Percentiles rank a stretch among this genome's conserved stretches.
phyloP scores from a whole-genome alignment of 35 echinoderm and acorn worm species.

The Heliocidaris erythrogramma region DNA sequence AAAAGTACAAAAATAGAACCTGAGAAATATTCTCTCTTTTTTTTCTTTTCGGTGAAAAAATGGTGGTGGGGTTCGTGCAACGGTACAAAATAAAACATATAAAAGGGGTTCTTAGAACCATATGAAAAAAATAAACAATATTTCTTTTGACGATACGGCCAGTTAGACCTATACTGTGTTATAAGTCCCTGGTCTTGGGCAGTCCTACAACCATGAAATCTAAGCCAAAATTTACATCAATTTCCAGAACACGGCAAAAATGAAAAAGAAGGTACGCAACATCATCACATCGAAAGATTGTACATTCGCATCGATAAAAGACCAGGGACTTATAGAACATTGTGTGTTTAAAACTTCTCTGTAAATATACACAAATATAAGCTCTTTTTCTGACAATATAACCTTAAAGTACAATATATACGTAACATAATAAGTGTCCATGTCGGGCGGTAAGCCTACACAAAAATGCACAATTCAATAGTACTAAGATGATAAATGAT shows the following conservation, averaged over 20 bases:
- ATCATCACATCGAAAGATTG: background rate
- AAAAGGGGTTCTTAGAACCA: slow-evolving; percentile 34
- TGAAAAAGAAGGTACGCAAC: background rate
- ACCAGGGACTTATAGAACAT: slow-evolving; percentile 27
- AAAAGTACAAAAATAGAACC: slow-evolving; percentile 48
- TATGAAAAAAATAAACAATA: slow-evolving; percentile 37
- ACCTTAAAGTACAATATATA: background rate
- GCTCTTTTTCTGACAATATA: slow-evolving; percentile 8
- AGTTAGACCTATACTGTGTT: background rate
- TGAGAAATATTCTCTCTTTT: slow-evolving; percentile 10
- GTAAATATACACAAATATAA: slow-evolving; percentile 39
- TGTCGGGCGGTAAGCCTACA: background rate
- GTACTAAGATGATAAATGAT: background rate
- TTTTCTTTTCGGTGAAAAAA: background rate
- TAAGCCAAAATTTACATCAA: slow-evolving; percentile 30
- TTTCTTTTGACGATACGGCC: slow-evolving; percentile 17
- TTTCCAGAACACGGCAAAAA: background rate
- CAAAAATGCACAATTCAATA: background rate
- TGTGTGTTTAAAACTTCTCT: slow-evolving; percentile 47
- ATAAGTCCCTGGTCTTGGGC: slow-evolving; percentile 21
- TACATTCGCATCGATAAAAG: background rate
- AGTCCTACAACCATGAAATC: background rate
- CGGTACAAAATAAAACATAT: background rate
- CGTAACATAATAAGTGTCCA: background rate
- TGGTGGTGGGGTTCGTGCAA: background rate